These are phyloP conservation scores for Ochropleura leucogaster DNA, from an alignment of 2,888 invertebrate genomes.

Conservation along the genomic window DNA sequence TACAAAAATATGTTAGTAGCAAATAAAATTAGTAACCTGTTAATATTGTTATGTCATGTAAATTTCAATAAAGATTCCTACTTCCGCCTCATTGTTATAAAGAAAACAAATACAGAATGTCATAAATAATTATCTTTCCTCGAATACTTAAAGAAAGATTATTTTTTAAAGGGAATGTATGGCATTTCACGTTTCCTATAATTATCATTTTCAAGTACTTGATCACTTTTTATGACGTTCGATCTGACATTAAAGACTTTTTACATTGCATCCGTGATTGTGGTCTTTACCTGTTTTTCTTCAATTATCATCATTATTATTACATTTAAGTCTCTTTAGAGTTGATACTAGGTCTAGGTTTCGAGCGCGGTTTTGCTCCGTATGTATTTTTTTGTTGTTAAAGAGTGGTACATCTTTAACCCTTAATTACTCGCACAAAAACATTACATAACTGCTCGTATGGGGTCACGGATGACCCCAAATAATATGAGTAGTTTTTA, in stretches of 20 bases:
- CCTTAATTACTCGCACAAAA: too few relatives aligned
- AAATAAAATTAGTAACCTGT: not conserved
- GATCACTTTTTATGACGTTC: conserved; percentile 18
- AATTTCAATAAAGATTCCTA: conserved; percentile 6
- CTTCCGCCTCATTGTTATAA: conserved; percentile 15
- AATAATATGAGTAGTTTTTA: too few relatives aligned
- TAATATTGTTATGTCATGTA: too few relatives aligned
- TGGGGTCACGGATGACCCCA: too few relatives aligned
- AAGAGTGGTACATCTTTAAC: too few relatives aligned
- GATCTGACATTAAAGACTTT: conserved; percentile 14
- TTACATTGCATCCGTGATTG: conserved; percentile 30
- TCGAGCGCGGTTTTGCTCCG: too few relatives aligned
- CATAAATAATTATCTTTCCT: conserved; percentile 31
- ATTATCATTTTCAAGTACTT: conserved; percentile 10
- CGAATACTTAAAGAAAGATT: conserved; percentile 38
- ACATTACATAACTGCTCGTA: too few relatives aligned
- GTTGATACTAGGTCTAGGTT: too few relatives aligned
- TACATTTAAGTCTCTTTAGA: too few relatives aligned
- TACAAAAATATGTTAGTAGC: not conserved
- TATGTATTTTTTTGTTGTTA: too few relatives aligned
- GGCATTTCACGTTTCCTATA: conserved; percentile 41
- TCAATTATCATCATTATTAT: not conserved
- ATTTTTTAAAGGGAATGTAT: conserved; percentile 16
- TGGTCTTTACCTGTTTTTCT: not conserved
- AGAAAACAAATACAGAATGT: conserved; percentile 12